These are phyloP conservation scores for Aspidiotus rigidus DNA, from an alignment of 2,888 invertebrate species.

Conservation along the genomic window DNA sequence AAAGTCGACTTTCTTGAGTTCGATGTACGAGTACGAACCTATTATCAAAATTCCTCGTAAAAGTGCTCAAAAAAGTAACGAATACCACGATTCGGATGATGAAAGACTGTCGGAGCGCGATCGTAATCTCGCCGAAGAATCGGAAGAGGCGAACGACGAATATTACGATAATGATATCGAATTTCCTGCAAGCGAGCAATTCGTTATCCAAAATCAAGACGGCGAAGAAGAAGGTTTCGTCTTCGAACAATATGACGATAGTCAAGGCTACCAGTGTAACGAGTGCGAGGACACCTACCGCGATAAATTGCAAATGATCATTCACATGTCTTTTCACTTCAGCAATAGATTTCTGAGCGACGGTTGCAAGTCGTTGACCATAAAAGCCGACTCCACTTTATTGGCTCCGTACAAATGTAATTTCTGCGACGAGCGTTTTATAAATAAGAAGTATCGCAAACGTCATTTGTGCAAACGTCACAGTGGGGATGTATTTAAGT, in stretches of 20 bases:
- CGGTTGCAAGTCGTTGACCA: neutral
- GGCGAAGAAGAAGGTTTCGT: neutral
- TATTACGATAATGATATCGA: too few relatives aligned
- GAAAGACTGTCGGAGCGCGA: slow-evolving; percentile 11
- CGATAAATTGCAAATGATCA: neutral
- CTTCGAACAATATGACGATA: neutral
- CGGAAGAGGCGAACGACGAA: neutral
- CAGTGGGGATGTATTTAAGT: neutral
- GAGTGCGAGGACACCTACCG: neutral
- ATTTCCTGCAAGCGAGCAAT: too few relatives aligned
- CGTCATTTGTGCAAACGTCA: slow-evolving; percentile 3
- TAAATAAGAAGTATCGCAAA: neutral
- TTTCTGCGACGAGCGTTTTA: slow-evolving; percentile 8
- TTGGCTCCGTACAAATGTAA: neutral
- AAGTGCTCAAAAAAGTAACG: too few relatives aligned
- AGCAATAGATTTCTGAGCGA: neutral
- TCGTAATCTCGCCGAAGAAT: neutral
- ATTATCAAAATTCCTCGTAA: neutral
- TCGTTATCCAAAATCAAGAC: neutral
- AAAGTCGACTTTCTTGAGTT: neutral
- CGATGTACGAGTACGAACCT: slow-evolving; percentile 1
- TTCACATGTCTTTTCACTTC: neutral
- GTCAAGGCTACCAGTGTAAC: neutral
- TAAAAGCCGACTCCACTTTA: neutral
- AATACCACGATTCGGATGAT: too few relatives aligned